These are phyloP conservation scores for Zoanthus sociatus DNA, from an alignment of 92 coral and sea anemone species.

Conservation along the genomic window DNA sequence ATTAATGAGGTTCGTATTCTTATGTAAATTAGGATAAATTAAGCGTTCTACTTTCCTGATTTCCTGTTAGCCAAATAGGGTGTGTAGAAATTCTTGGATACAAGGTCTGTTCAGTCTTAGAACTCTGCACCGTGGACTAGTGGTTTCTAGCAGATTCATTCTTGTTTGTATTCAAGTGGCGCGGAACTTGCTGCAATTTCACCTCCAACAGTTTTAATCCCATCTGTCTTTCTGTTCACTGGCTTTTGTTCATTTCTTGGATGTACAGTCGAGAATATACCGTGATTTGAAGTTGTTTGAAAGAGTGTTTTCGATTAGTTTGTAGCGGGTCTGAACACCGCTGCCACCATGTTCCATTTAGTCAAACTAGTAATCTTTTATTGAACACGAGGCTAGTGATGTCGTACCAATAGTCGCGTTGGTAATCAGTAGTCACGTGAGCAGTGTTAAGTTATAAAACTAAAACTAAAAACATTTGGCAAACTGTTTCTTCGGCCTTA, in stretches of 20 bases:
- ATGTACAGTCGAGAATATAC: conserved; percentile 22
- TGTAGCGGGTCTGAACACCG: not conserved
- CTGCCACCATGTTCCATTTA: conserved; percentile 21
- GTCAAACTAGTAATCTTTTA: not conserved
- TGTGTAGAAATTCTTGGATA: conserved; percentile 14
- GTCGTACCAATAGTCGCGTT: too few species aligned
- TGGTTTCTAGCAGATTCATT: not conserved
- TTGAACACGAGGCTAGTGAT: too few species aligned
- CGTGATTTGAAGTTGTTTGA: conserved; percentile 20
- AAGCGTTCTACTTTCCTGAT: conserved; percentile 29
- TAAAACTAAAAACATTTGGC: too few species aligned
- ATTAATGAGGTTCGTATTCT: conserved; percentile 13
- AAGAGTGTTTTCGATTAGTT: not conserved
- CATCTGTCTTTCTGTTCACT: conserved; percentile 25
- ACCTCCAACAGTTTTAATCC: conserved; percentile 5
- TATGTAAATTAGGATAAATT: not conserved
- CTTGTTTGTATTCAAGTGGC: not conserved
- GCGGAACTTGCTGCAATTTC: conserved; percentile 23
- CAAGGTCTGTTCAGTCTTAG: conserved; percentile 9
- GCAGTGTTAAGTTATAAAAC: too few species aligned
- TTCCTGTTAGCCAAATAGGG: conserved; percentile 16
- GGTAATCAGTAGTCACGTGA: too few species aligned
- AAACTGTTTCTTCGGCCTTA: too few species aligned
- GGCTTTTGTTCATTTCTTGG: conserved; percentile 37
- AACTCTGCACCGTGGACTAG: conserved; percentile 1